These are phyloP conservation scores for Leucoptera coffeella DNA, from an alignment of 2,888 invertebrate genomes.

Conservation along the genomic window DNA sequence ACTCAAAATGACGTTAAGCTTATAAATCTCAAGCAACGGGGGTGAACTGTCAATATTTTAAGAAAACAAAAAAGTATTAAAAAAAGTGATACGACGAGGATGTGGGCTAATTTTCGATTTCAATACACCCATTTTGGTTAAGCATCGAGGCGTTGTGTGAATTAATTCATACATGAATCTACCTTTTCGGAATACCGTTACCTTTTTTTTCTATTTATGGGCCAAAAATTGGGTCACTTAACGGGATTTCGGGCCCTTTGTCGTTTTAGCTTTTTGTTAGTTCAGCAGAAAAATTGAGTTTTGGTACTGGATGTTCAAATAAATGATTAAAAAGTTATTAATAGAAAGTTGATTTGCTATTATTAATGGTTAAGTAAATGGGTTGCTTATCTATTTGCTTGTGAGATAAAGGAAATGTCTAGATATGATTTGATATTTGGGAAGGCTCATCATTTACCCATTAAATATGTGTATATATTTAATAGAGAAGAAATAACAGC, in stretches of 20 bases:
- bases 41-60: conserved; percentile 47
- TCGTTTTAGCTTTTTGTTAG: conserved; percentile 6
- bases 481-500: too few species aligned
- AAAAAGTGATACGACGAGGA: conserved; percentile 18
- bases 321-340: too few species aligned
- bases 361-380: too few species aligned
- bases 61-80: conserved; percentile 25
- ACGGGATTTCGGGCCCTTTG: conserved; percentile 14
- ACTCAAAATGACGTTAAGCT: conserved; percentile 8
- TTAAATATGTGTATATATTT: too few species aligned
- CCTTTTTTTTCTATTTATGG: conserved; percentile 44
- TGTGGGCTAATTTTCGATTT: conserved; percentile 48
- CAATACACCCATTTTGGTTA: conserved; percentile 40
- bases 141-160: conserved; percentile 46
- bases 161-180: conserved; percentile 35
- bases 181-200: conserved; percentile 30
- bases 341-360: too few species aligned
- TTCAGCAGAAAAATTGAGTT: too few species aligned
- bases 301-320: too few species aligned
- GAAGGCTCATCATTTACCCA: too few species aligned
- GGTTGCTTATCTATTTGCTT: too few species aligned
- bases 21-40: too few species aligned
- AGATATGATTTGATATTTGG: too few species aligned
- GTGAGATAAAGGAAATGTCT: too few species aligned
- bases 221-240: conserved; percentile 53